Conservation (phyloP, 2,113 vertebrate species). For the Ia io region DNA sequence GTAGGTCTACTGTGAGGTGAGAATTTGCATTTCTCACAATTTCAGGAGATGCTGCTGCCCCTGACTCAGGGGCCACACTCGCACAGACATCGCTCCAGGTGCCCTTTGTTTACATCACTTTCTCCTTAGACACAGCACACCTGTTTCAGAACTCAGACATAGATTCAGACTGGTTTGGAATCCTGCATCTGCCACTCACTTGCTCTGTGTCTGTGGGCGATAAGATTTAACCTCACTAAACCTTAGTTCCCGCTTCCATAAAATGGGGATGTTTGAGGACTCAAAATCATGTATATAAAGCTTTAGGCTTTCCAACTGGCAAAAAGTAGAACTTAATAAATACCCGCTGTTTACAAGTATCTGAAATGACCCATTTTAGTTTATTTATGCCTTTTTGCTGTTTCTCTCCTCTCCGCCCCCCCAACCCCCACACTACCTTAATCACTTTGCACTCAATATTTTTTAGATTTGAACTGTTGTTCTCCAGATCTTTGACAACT, state of each 20-base stretch:
- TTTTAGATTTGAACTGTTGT: not conserved
- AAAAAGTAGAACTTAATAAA: not conserved
- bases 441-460: not conserved
- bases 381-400: not conserved
- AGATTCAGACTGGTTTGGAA: not conserved
- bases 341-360: not conserved
- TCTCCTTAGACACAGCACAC: not conserved
- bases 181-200: not conserved
- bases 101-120: not conserved
- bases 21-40: not conserved
- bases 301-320: not conserved
- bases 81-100: not conserved
- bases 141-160: too few species aligned
- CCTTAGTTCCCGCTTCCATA: not conserved
- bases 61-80: rapidly evolving
- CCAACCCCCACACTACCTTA: not conserved
- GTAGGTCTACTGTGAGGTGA: not conserved
- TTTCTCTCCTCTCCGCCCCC: not conserved
- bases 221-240: not conserved
- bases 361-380: not conserved
- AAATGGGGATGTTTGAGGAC: not conserved
- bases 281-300: not conserved
- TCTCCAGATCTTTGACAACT: not conserved
- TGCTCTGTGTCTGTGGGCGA: not conserved
- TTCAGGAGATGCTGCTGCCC: rapidly evolving